Evolutionary conservation across 2,888 invertebrate genomes (phyloP), one percentile per base, ranked within the genome.

Genomic region (Lasioglossum figueresi): DNA sequence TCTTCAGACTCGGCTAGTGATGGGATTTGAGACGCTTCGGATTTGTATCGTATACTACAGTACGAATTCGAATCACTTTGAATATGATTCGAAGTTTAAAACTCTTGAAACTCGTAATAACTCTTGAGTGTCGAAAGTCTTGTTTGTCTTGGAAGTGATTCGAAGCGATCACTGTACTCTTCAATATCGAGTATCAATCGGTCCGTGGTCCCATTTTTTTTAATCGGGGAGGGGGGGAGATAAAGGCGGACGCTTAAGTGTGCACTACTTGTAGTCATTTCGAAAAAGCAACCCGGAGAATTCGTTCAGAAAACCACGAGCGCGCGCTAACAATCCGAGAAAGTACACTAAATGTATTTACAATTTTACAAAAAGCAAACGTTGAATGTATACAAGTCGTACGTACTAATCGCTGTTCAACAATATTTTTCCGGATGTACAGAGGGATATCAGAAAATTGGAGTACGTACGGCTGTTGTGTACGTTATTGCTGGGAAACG

Each of bases 351-450:
- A 23, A 52, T 23, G 23, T 52, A 52, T 52, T 52, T 23, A 52
- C 2, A 52, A 52, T 52, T 52, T 52, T 23, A 52, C 48, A 52
- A 52, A 52, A 52, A 52, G 6, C 23, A 52, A 52, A 2, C 48
- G 2, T 48, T 19, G 19, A 48, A 48, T 48, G 48, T 48, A 48
- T 48, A 19, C 48, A 48, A 2, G 48, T 19, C 19, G 48, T 52
- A 52, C 23, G 48, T 52, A 52, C 48, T 52, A 52, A 52, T 23
- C 48, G 48, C 2, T 8, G 48, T 43, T 43, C 48, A 74, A 56
- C 82, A 74, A 77, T 84, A 82, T 78, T 78, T 84, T 63, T 27
- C 14, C 27, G 63, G 16, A n/a, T 16, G 59, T 14, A 59, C 52
- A n/a, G 3, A 8, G 52, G 23, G 52, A n/a, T 52, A 52, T 52